Percentiles rank a stretch among this genome's conserved stretches.
Conservation (phyloP, 2,113 vertebrate species). For the Ictidomys tridecemlineatus region DNA sequence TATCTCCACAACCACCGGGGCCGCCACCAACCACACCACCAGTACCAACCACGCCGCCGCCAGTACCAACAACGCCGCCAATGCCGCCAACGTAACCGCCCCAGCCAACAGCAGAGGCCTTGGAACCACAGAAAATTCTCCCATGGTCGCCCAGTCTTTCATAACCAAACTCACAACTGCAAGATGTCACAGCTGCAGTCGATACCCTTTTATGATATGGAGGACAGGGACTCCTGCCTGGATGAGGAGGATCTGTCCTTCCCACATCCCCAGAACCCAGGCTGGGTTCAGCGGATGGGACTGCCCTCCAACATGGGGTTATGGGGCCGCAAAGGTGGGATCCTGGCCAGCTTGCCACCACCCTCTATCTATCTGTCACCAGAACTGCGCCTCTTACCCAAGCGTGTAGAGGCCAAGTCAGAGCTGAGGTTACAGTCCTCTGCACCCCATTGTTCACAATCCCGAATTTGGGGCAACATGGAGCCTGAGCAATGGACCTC, state of each 20-base stretch:
- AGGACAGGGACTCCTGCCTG: constrained; percentile 43
- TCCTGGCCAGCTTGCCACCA: constrained; percentile 71
- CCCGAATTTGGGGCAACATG: constrained; percentile 26
- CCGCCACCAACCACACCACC: rapidly evolving
- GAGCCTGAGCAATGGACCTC: constrained; percentile 23
- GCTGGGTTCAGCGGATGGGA: not conserved
- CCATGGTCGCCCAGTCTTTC: not conserved
- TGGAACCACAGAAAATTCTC: not conserved
- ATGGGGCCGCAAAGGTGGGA: constrained; percentile 69
- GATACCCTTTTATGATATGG: not conserved
- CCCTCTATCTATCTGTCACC: constrained; percentile 73
- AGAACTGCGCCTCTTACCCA: constrained; percentile 68
- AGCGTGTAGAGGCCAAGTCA: constrained; percentile 78
- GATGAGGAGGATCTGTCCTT: constrained; percentile 34
- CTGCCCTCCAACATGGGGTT: constrained; percentile 38
- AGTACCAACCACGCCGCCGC: no score
- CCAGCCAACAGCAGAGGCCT: not conserved
- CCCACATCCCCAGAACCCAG: constrained; percentile 37
- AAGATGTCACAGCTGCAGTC: not conserved
- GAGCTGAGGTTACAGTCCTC: constrained; percentile 72
- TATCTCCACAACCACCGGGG: not conserved
- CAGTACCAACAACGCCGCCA: rapidly evolving
- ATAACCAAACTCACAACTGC: not conserved
- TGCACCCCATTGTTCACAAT: not conserved
- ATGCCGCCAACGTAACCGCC: not conserved